A percentile compares a stretch with the other conserved stretches of the same genome.
phyloP scores from a whole-genome alignment of 2,888 invertebrate species.

The Pristionchus mayeri region DNA sequence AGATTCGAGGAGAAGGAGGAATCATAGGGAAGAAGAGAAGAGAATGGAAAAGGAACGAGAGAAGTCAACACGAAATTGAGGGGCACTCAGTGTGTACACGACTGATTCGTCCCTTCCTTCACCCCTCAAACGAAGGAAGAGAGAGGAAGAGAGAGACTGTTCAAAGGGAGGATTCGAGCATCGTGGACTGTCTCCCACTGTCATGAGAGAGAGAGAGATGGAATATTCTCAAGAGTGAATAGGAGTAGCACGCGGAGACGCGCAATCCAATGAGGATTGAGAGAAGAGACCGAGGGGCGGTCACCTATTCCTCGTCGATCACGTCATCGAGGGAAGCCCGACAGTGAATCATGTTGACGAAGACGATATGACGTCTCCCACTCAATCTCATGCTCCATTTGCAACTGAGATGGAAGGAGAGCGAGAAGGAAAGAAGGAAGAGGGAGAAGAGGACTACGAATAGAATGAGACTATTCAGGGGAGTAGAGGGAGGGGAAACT shows the following conservation, averaged over 20 bases:
- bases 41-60: neutral
- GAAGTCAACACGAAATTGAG: conserved; percentile 37
- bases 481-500: neutral
- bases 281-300: neutral
- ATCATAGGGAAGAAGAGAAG: neutral
- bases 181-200: too few relatives aligned
- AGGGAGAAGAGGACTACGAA: conserved; percentile 36
- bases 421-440: neutral
- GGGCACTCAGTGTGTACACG: too few relatives aligned
- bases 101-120: too few relatives aligned
- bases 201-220: conserved; percentile 1
- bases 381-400: conserved; percentile 3
- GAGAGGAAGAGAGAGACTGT: conserved; percentile 1
- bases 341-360: neutral
- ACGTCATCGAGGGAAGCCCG: neutral
- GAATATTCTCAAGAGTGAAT: conserved; percentile 2
- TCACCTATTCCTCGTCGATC: neutral
- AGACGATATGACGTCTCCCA: neutral
- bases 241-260: neutral
- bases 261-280: conserved; percentile 29
- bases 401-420: conserved; percentile 20
- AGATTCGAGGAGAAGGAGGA: neutral
- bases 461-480: conserved; percentile 7
- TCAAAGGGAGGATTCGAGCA: too few relatives aligned
- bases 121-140: neutral